Evolutionary conservation across 2,113 vertebrate genomes (phyloP), one percentile per base, ranked within the genome.

Genomic region (Capreolus pygargus): DNA sequence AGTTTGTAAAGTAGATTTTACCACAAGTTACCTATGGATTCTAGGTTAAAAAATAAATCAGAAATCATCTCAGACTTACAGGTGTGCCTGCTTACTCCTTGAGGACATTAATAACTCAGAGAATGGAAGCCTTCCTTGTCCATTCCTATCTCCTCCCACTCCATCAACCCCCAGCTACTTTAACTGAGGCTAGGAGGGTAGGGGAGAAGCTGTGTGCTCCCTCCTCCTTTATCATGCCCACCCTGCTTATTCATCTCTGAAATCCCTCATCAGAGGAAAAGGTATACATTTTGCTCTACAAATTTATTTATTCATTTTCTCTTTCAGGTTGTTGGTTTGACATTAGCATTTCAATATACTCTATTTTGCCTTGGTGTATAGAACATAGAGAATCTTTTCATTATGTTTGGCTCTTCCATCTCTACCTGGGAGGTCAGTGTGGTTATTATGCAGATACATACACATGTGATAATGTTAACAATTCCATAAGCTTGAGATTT

Each of bases 231-330:
- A 15, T 76, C 23, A 27, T 91, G 19, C 19, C 55, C 1, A 39
- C 43, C 28, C 10, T 90, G 16, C 16, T 89, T 83, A 82, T 76
- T 94, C 25, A 89, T 86, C 23, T 85, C 28, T 85, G 27, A 70
- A 60, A 21, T 45, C 23, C 14, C 10, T 11, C 92, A 2, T 94
- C 61, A 88, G 57, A 85, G 23, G 17, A 90, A 11, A 95, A 94
- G 16, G 6, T 58, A 54, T 78, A 47, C 67, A 52, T 36, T 92
- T 92, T 96, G 45, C 30, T 67, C 21, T 61, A 86, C 61, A 57
- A 43, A 83, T 60, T 79, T 58, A 78, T 93, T 83, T 84, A 82
- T 83, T 97, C 36, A n/a, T 94, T 96, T 94, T 74, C 30, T 94
- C 58, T 94, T 82, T 90, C 21, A 85, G 45, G 33, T 83, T 84